A percentile compares a stretch with the other conserved stretches of the same genome.
These are phyloP conservation scores for Ploceus nigricollis DNA, from an alignment of 2,113 vertebrate genomes.

Conservation along the genomic window DNA sequence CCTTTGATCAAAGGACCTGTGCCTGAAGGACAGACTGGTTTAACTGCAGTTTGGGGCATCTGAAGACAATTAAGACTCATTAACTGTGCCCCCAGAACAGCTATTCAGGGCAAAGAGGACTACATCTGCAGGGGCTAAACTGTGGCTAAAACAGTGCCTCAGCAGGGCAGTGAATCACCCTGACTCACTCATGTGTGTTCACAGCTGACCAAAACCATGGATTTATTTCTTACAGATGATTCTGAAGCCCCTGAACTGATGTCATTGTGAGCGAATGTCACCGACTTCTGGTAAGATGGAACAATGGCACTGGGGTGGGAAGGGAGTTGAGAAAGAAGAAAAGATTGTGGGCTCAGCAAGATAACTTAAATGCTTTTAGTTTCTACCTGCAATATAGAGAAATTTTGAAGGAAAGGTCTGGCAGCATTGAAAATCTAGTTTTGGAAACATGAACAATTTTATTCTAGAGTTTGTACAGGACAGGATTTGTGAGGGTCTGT, in stretches of 20 bases:
- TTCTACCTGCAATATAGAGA: background rate
- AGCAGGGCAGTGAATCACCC: background rate
- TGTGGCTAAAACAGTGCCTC: background rate
- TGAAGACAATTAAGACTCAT: background rate
- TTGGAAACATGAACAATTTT: background rate
- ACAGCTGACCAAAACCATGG: background rate
- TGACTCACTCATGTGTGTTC: background rate
- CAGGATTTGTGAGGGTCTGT: background rate
- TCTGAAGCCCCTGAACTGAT: background rate
- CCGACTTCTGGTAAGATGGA: background rate
- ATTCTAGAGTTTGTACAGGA: background rate
- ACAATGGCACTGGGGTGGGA: background rate
- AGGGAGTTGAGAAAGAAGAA: background rate
- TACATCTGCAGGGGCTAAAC: background rate
- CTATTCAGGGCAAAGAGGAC: background rate
- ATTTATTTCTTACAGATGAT: background rate
- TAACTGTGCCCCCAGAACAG: background rate
- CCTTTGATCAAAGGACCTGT: background rate
- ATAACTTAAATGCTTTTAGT: background rate
- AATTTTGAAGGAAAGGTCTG: background rate
- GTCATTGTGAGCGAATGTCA: background rate
- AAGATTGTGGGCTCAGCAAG: background rate
- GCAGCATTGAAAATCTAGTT: background rate
- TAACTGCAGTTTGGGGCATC: background rate
- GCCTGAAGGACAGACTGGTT: background rate